A percentile compares a stretch with the other conserved stretches of the same genome.
Conservation (phyloP, 2,888 invertebrate species). For the Eugnorisma glareosa region DNA sequence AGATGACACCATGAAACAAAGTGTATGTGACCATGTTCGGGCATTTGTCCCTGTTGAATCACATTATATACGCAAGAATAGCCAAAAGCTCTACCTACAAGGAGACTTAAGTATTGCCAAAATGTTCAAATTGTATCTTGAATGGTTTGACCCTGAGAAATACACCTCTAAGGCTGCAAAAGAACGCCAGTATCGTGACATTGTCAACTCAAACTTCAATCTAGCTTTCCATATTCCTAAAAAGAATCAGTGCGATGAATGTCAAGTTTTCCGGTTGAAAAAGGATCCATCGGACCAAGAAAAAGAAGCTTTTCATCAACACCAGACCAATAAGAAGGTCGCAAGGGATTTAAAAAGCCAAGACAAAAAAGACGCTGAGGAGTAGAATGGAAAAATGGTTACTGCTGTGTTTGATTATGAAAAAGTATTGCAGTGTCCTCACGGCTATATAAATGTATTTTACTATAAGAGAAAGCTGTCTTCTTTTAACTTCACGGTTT, state of each 20-base stretch:
- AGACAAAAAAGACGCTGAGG: slow-evolving; percentile 4
- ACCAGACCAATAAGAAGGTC: slow-evolving; percentile 6
- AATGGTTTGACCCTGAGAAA: background rate
- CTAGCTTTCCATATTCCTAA: slow-evolving; percentile 9
- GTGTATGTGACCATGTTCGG: slow-evolving; percentile 6
- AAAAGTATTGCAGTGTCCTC: slow-evolving; percentile 8
- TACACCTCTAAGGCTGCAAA: background rate
- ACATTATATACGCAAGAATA: slow-evolving; percentile 5
- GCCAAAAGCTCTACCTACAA: slow-evolving; percentile 1
- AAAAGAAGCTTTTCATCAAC: background rate
- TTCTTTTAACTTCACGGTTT: slow-evolving; percentile 1
- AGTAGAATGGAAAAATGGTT: background rate
- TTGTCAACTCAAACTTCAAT: slow-evolving; percentile 9
- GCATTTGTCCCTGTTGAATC: too few species aligned
- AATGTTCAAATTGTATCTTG: slow-evolving; percentile 9
- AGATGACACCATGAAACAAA: slow-evolving; percentile 4
- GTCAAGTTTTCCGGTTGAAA: background rate
- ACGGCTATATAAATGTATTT: background rate
- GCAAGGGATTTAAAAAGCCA: slow-evolving; percentile 3
- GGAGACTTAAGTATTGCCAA: slow-evolving; percentile 5
- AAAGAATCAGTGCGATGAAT: slow-evolving; percentile 4
- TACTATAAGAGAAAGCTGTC: slow-evolving; percentile 3
- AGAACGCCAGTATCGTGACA: slow-evolving; percentile 4
- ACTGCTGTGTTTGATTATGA: slow-evolving; percentile 3
- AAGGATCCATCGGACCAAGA: too few species aligned